Base-by-base conservation (phyloP, 2,797 vertebrate genomes). In the Acropternis orthonyx region DNA sequence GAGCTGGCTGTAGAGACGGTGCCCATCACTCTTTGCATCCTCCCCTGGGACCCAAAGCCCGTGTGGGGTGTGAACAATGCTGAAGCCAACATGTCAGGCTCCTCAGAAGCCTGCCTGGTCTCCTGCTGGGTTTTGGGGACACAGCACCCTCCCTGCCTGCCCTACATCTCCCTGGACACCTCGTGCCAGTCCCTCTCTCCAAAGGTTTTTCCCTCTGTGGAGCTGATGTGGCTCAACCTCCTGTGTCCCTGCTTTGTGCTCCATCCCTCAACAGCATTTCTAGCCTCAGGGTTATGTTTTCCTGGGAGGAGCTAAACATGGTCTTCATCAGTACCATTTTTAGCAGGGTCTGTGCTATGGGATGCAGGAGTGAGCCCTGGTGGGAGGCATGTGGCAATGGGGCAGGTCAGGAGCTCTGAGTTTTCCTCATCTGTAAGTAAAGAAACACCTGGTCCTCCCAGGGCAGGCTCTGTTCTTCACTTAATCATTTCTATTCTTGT, bases 221-320 rank as follows among this genome's bases (percentile, higher is more conserved):
- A 22, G 56, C 34, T 36, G n/a, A 14, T 11, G 65, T 3, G 19
- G 54, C 54, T 26, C 5, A 30, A 1, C 6, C 22, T 34, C 18
- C 39, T 3, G 0, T 5, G 12, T 19, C 28, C 10, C 49, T 52
- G 43, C 54, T 28, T 71, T 27, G 12, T 8, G 30, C 20, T n/a
- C 32, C 41, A 2, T 23, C 23, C 58, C 15, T 41, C 39, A 12
- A 0, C 26, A 39, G 19, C 41, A 1, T 26, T 44, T 26, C 48
- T 11, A 20, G 2, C 0, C 7, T 11, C 10, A 5, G 39, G 4
- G 2, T 20, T 37, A 1, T 14, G 48, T 66, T 48, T 12, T 39
- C 22, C 48, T 10, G 20, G 12, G 18, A 34, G 54, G 24, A 12
- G 28, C 28, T 9, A 27, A 48, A 41, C 0, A 0, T n/a, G 24